Percentiles rank a stretch among this genome's conserved stretches.
Evolutionary conservation across 2,888 invertebrate genomes (phyloP).

Genomic region (Lycaena phlaeas): DNA sequence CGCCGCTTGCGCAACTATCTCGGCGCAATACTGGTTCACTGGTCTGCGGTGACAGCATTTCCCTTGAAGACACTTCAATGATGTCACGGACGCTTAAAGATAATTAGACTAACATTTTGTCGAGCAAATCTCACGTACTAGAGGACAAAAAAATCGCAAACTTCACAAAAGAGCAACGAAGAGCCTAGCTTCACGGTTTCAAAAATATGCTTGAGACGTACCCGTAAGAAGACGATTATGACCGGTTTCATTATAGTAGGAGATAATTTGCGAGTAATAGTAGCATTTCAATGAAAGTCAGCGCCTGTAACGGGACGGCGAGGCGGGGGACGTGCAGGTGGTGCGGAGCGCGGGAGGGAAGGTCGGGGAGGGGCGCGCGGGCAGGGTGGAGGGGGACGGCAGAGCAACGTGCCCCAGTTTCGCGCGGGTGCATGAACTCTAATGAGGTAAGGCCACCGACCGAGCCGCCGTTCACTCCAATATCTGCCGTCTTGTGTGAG

Average conservation of each 20-base stretch:
- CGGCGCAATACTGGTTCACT: slow-evolving; percentile 53
- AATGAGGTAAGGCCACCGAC: slow-evolving; percentile 75
- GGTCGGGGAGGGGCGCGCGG: slow-evolving; percentile 31
- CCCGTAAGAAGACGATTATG: slow-evolving; percentile 9
- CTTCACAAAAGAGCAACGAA: too few species aligned
- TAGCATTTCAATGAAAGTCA: slow-evolving; percentile 64
- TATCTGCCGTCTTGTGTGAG: slow-evolving; percentile 36
- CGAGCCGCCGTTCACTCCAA: slow-evolving; percentile 39
- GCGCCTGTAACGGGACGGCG: slow-evolving; percentile 53
- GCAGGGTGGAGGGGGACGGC: too few species aligned
- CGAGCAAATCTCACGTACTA: too few species aligned
- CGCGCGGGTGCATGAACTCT: slow-evolving; percentile 71
- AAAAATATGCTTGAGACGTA: not conserved
- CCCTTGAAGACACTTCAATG: slow-evolving; percentile 24
- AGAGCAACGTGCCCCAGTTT: slow-evolving; percentile 70
- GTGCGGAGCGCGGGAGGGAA: slow-evolving; percentile 35
- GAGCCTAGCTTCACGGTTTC: too few species aligned
- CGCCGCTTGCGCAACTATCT: slow-evolving; percentile 64
- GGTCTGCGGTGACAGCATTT: slow-evolving; percentile 46
- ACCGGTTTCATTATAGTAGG: slow-evolving; percentile 22
- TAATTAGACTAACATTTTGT: not conserved
- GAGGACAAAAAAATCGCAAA: too few species aligned
- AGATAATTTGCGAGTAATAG: slow-evolving; percentile 38
- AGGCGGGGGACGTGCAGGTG: slow-evolving; percentile 26
- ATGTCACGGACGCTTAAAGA: slow-evolving; percentile 15